These are phyloP conservation scores for Parnassius apollo DNA, from an alignment of 2,888 invertebrate species.

Conservation along the genomic window DNA sequence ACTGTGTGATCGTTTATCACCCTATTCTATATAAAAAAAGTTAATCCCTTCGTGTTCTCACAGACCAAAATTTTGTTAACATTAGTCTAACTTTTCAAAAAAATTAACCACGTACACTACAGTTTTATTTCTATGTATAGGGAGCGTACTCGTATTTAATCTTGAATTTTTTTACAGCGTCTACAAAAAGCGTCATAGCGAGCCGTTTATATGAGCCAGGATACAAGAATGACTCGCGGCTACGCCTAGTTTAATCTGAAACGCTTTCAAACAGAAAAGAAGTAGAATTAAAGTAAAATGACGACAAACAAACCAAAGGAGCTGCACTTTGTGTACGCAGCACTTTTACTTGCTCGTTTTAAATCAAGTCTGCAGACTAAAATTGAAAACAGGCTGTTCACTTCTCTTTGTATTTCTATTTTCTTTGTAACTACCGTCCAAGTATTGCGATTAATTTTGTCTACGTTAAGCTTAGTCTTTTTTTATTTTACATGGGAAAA, in stretches of 20 bases:
- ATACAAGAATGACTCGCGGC: conserved; percentile 38
- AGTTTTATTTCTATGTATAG: neutral
- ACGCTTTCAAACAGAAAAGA: conserved; percentile 28
- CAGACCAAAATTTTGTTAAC: too few relatives aligned
- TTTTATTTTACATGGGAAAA: too few relatives aligned
- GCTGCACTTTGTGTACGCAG: conserved; percentile 31
- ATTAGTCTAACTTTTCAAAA: too few relatives aligned
- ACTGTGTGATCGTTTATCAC: too few relatives aligned
- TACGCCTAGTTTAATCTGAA: conserved; percentile 48
- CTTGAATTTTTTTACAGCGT: neutral
- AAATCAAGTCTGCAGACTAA: conserved; percentile 28
- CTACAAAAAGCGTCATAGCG: neutral
- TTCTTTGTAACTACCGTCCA: conserved; percentile 6
- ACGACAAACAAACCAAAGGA: conserved; percentile 35
- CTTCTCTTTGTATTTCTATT: conserved; percentile 25
- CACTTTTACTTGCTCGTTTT: conserved; percentile 14
- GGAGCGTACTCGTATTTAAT: neutral
- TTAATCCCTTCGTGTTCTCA: too few relatives aligned
- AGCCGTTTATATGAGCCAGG: neutral
- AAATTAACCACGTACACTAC: too few relatives aligned
- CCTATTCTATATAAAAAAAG: too few relatives aligned
- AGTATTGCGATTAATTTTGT: conserved; percentile 8
- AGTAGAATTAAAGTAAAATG: conserved; percentile 36
- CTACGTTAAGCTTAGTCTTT: neutral
- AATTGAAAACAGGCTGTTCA: conserved; percentile 19